Percentiles rank a stretch among this genome's conserved stretches.
These are phyloP conservation scores for Oedothorax gibbosus DNA, from an alignment of 1,140 invertebrate genomes.

Conservation along the genomic window DNA sequence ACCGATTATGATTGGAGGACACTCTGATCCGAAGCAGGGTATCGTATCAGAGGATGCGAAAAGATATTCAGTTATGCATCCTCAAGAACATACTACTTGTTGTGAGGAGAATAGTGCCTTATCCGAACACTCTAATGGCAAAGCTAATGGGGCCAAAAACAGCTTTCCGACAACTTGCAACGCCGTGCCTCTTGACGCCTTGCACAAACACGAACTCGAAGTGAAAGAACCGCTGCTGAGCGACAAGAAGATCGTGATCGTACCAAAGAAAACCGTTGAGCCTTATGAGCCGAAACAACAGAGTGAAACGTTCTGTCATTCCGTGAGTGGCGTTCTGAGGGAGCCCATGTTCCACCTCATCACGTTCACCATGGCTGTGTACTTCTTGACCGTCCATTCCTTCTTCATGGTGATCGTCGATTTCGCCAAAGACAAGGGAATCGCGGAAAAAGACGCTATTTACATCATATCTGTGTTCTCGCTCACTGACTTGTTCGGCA, in stretches of 20 bases:
- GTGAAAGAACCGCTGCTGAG: conserved; percentile 11
- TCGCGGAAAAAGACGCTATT: conserved; percentile 47
- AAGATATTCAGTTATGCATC: background rate
- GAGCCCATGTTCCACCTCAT: conserved; percentile 41
- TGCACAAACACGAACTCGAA: background rate
- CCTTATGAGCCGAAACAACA: background rate
- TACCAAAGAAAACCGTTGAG: conserved; percentile 13
- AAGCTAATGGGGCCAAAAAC: background rate
- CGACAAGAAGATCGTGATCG: background rate
- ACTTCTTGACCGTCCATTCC: conserved; percentile 31
- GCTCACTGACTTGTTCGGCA: conserved; percentile 60
- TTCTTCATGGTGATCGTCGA: conserved; percentile 62
- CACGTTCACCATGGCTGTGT: conserved; percentile 38
- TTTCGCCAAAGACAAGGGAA: conserved; percentile 62
- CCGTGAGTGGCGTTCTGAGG: conserved; percentile 19
- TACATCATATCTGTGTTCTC: conserved; percentile 61
- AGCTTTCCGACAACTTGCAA: background rate
- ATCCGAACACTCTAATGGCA: conserved; percentile 3
- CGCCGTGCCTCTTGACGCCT: background rate
- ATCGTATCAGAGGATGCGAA: background rate
- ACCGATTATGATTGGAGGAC: background rate
- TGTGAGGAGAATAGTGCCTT: conserved; percentile 32
- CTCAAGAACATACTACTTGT: background rate
- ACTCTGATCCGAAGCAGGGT: background rate
- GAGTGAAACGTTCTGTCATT: background rate